These are phyloP conservation scores for Allacma fusca DNA, from an alignment of 2,888 invertebrate species.

Conservation along the genomic window DNA sequence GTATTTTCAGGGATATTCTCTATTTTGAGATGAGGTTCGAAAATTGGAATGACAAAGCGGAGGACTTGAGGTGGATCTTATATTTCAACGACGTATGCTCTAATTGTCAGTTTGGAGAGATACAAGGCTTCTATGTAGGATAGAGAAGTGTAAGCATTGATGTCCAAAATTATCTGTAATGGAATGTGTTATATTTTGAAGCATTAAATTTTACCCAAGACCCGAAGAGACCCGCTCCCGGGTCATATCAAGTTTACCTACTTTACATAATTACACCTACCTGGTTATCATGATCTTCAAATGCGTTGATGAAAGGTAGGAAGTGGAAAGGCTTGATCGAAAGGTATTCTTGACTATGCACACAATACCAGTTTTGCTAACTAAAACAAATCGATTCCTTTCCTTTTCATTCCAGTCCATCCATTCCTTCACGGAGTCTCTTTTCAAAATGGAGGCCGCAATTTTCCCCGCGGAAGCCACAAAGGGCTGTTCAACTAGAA, in stretches of 20 bases:
- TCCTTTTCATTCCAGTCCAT: slow-evolving; percentile 31
- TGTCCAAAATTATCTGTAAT: slow-evolving; percentile 62
- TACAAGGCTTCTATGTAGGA: slow-evolving; percentile 63
- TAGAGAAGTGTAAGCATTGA: slow-evolving; percentile 63
- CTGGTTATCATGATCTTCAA: slow-evolving; percentile 65
- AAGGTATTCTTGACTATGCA: slow-evolving; percentile 63
- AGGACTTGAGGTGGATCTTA: slow-evolving; percentile 18
- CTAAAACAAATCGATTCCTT: slow-evolving; percentile 64
- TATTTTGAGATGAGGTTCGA: neutral
- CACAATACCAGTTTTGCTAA: slow-evolving; percentile 65
- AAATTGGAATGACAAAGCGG: slow-evolving; percentile 27
- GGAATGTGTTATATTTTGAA: too few species aligned
- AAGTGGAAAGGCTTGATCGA: slow-evolving; percentile 66
- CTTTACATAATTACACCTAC: too few species aligned
- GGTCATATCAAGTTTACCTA: too few species aligned
- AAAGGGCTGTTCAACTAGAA: slow-evolving; percentile 45
- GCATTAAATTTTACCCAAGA: too few species aligned
- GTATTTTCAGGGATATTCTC: slow-evolving; percentile 20
- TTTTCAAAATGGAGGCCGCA: slow-evolving; percentile 48
- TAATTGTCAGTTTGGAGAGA: slow-evolving; percentile 62
- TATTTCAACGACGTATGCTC: slow-evolving; percentile 41
- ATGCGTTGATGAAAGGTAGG: slow-evolving; percentile 68
- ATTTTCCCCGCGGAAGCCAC: slow-evolving; percentile 45
- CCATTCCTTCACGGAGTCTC: slow-evolving; percentile 47
- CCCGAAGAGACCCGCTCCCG: slow-evolving; percentile 26